Evolutionary conservation across 2,888 invertebrate genomes (phyloP), one percentile per base, ranked within the genome.

Genomic region (Drosophila stalkeri): DNA sequence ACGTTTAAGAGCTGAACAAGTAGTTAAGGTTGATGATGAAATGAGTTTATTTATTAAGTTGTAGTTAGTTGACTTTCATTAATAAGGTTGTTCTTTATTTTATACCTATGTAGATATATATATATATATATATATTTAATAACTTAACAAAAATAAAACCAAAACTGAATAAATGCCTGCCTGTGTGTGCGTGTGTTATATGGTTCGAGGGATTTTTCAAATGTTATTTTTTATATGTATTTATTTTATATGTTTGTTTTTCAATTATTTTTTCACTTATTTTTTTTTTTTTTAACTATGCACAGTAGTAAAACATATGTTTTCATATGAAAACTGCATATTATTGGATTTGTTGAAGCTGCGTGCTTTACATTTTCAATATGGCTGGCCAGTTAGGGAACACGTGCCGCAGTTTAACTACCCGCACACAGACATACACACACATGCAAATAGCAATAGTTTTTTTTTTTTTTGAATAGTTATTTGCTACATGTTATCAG

Each of bases 61-160:
- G 78, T 81, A 80, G 77, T 62, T 77, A 81, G 60, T 69, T 65
- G 12, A 63, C 44, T 23, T 54, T 51, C 59, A 18, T 1, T 41
- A 14, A 11, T 80, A 80, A 77, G 62, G 51, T 77, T 77, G 62
- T 81, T 73, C 55, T 68, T 71, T 67, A 74, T 75, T 79, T 77
- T 61, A 68, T 70, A 70, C 39, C 62, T 74, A 31, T 9, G 31
- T 35, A 44, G 33, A 56, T 39, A 56, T 37, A 56, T 47, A 39
- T 39, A 39, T 8, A 60, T 16, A 64, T 16, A 63, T 56, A 62
- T 65, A 80, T 66, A 75, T 73, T 70, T 72, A 76, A 80, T 68
- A 75, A 73, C 70, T 82, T 77, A 77, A 74, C 64, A 41, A 61
- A 60, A 49, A 16, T 20, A 44, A 43, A 72, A 73, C 39, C 27